Percentiles rank a stretch among this genome's conserved stretches.
phyloP scores from a whole-genome alignment of 2,113 vertebrate genomes.

The Leuciscus idus region DNA sequence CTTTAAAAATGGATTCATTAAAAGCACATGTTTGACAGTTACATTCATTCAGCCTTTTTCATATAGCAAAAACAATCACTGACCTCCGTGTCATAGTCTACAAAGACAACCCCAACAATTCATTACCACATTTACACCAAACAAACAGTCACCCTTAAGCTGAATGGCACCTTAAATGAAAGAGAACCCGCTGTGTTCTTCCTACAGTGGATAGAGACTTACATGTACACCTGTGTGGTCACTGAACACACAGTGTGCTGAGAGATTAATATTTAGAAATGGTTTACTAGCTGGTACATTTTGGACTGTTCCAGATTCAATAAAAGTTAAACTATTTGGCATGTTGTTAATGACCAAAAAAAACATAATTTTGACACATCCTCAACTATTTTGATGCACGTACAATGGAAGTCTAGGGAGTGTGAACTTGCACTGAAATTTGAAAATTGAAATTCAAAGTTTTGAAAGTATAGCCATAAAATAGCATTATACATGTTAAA shows the following conservation, averaged over 20 bases:
- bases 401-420: neutral
- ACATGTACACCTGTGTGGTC: conserved; percentile 33
- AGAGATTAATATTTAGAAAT: conserved; percentile 1
- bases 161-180: conserved; percentile 34
- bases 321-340: neutral
- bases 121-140: conserved; percentile 36
- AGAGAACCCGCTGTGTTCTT: neutral
- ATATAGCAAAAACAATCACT: conserved; percentile 35
- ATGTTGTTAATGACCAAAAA: neutral
- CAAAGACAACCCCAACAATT: conserved; percentile 34
- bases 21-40: conserved; percentile 33
- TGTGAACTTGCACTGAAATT: no score
- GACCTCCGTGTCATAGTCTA: conserved; percentile 16
- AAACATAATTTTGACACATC: neutral
- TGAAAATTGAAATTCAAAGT: no score
- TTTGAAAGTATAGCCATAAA: neutral
- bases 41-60: conserved; percentile 50
- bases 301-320: neutral
- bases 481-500: neutral
- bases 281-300: neutral
- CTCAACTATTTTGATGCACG: neutral
- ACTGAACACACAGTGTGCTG: neutral
- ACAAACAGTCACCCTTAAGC: conserved; percentile 37
- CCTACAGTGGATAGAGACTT: conserved; percentile 5
- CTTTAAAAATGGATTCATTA: conserved; percentile 38